phyloP scores from a whole-genome alignment of 1,140 invertebrate genomes.

The Coboldia fuscipes region DNA sequence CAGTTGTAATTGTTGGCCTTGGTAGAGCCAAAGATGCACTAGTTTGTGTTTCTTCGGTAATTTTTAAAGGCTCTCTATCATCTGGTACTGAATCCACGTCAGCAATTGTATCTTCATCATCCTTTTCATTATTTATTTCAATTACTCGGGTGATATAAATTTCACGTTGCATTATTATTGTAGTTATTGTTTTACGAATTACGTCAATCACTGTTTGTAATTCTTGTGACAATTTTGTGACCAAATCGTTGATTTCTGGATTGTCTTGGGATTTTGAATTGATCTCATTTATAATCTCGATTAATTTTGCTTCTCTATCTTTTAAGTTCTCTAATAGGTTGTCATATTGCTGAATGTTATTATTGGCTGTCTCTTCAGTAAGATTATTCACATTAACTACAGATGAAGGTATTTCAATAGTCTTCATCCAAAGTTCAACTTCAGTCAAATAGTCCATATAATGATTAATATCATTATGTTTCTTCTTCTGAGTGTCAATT shows the following conservation, averaged over 20 bases:
- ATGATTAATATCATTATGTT: slow-evolving; percentile 28
- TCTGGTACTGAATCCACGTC: slow-evolving; percentile 15
- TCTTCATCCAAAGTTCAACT: slow-evolving; percentile 35
- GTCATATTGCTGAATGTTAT: too few relatives aligned
- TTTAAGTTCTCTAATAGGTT: background rate
- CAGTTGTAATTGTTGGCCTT: slow-evolving; percentile 3
- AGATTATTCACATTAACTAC: slow-evolving; percentile 8
- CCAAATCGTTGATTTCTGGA: slow-evolving; percentile 13
- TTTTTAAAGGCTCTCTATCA: slow-evolving; percentile 8
- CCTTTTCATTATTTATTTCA: background rate
- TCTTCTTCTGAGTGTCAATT: slow-evolving; percentile 27
- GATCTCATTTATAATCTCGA: slow-evolving; percentile 10
- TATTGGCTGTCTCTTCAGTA: too few relatives aligned
- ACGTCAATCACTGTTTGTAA: background rate
- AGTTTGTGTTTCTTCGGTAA: slow-evolving; percentile 24
- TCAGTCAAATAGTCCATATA: slow-evolving; percentile 31
- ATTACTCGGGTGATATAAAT: background rate
- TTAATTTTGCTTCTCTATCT: background rate
- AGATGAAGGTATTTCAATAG: slow-evolving; percentile 11
- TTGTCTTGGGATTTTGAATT: slow-evolving; percentile 15
- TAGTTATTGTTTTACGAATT: background rate
- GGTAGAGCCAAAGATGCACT: slow-evolving; percentile 23
- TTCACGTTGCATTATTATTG: background rate
- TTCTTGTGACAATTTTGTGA: slow-evolving; percentile 14
- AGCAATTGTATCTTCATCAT: slow-evolving; percentile 12